Conservation (phyloP, 2,113 vertebrate genomes). For the Pseudolaguvia tuberculata region DNA sequence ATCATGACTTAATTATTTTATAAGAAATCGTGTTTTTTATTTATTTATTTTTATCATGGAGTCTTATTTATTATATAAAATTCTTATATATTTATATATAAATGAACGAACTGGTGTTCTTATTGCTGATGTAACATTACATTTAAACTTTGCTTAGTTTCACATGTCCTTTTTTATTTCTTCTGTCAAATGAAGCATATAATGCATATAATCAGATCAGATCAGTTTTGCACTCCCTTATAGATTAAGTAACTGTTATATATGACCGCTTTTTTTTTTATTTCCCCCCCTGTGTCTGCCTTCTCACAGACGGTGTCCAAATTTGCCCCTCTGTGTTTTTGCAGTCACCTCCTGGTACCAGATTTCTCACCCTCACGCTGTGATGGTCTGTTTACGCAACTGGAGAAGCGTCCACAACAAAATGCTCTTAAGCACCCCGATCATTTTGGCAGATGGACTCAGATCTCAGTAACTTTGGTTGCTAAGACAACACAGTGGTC, state of each 20-base stretch:
- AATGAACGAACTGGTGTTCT: too few species aligned
- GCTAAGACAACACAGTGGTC: not conserved
- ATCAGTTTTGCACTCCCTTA: not conserved
- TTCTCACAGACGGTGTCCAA: slow-evolving; percentile 78
- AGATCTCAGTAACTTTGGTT: not conserved
- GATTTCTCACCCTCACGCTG: slow-evolving; percentile 56
- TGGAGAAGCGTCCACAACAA: slow-evolving; percentile 71
- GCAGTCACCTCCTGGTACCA: slow-evolving; percentile 63
- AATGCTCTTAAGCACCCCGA: slow-evolving; percentile 44
- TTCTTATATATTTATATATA: too few species aligned
- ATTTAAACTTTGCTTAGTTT: too few species aligned
- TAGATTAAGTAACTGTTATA: slow-evolving; percentile 54
- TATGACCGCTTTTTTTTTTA: slow-evolving; percentile 40
- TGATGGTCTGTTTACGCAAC: slow-evolving; percentile 72
- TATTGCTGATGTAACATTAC: too few species aligned
- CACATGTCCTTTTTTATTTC: not conserved
- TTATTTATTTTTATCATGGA: too few species aligned
- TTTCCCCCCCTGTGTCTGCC: slow-evolving; percentile 56
- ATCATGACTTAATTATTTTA: too few species aligned
- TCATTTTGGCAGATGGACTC: slow-evolving; percentile 45
- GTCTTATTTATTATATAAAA: too few species aligned
- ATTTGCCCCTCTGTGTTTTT: slow-evolving; percentile 76
- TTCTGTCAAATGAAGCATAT: not conserved
- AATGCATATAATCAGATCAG: not conserved
- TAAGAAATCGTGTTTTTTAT: too few species aligned